Conservation (phyloP, 1,140 invertebrate species). For the Anagrus nilaparvatae region DNA sequence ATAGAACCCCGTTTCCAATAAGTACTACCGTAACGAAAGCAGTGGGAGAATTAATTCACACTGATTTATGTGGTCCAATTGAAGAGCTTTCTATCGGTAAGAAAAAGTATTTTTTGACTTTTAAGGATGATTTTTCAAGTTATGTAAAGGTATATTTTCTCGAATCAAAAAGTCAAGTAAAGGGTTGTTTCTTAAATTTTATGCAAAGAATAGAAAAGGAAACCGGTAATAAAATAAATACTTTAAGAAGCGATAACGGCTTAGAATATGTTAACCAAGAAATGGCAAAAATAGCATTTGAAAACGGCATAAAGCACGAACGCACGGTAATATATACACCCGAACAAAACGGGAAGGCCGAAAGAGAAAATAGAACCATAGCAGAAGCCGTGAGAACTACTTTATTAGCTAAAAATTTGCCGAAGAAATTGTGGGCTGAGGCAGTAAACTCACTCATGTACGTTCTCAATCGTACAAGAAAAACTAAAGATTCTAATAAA, state of each 20-base stretch:
- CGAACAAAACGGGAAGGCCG: constrained; percentile 27
- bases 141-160: constrained; percentile 30
- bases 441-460: constrained; percentile 15
- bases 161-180: constrained; percentile 27
- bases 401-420: constrained; percentile 10
- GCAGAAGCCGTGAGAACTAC: constrained; percentile 22
- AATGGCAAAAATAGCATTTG: constrained; percentile 3
- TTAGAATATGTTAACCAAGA: constrained; percentile 22
- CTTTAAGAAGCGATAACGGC: constrained; percentile 22
- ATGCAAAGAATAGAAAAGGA: constrained; percentile 17
- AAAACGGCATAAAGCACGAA: constrained; percentile 16
- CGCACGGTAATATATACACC: constrained; percentile 18
- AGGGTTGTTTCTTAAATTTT: constrained; percentile 20
- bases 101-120: constrained; percentile 27
- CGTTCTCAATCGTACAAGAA: constrained; percentile 13
- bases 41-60: constrained; percentile 34
- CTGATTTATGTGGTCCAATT: constrained; percentile 40
- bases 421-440: constrained; percentile 17
- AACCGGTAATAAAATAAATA: constrained; percentile 18
- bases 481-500: constrained; percentile 8
- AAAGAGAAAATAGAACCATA: constrained; percentile 29
- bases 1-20: constrained; percentile 22
- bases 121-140: constrained; percentile 37
- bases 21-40: constrained; percentile 16
- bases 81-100: constrained; percentile 24